Percentiles rank a stretch among this genome's conserved stretches.
phyloP scores from a whole-genome alignment of 64 coral and sea anemone genomes.

The Montipora cactus region DNA sequence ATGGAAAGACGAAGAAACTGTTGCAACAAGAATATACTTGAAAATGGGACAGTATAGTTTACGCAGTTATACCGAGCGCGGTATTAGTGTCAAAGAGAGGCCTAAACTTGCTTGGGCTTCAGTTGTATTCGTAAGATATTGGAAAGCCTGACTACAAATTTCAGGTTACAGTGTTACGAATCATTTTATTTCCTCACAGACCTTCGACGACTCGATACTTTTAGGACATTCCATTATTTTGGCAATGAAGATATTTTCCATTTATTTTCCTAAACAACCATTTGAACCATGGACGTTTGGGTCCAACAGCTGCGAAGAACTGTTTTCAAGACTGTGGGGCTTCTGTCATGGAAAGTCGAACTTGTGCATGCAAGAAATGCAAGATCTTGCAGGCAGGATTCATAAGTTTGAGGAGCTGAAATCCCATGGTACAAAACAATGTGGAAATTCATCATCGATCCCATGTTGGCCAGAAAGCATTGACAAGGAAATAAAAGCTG shows the following conservation, averaged over 20 bases:
- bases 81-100: background rate
- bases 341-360: conserved; percentile 59
- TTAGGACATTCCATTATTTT: conserved; percentile 44
- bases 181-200: conserved; percentile 61
- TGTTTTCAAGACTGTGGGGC: conserved; percentile 56
- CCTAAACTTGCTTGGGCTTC: conserved; percentile 42
- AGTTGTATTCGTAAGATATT: conserved; percentile 35
- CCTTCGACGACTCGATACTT: conserved; percentile 40
- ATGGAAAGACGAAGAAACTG: too few relatives aligned
- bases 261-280: conserved; percentile 32
- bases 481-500: conserved; percentile 50
- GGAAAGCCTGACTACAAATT: conserved; percentile 64
- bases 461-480: conserved; percentile 49
- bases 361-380: conserved; percentile 52
- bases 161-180: background rate
- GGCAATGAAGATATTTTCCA: conserved; percentile 45
- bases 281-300: conserved; percentile 72
- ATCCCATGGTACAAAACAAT: conserved; percentile 12
- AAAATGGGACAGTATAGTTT: too few relatives aligned
- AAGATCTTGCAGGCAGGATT: conserved; percentile 23
- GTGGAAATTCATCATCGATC: background rate
- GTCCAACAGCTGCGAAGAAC: conserved; percentile 55
- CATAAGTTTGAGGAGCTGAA: conserved; percentile 38
- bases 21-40: too few relatives aligned
- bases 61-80: too few relatives aligned